phyloP scores from a whole-genome alignment of 2,797 vertebrate species.

The Phalloptychus januarius region DNA sequence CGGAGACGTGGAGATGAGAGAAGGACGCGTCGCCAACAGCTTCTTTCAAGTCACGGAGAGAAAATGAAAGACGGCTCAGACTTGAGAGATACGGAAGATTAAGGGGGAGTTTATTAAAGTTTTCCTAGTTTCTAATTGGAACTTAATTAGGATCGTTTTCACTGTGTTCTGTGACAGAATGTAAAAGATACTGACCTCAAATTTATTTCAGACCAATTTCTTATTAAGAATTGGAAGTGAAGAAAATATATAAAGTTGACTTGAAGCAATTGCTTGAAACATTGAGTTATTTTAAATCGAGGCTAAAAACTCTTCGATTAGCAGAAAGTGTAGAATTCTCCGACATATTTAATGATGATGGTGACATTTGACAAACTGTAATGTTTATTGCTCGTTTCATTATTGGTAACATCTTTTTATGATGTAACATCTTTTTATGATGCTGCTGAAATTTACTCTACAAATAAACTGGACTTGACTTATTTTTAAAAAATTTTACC shows the following conservation, averaged over 20 bases:
- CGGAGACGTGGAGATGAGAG: constrained; percentile 7
- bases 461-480: too few relatives aligned
- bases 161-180: not conserved
- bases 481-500: not conserved
- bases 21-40: not conserved
- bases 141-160: not conserved
- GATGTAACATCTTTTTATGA: too few relatives aligned
- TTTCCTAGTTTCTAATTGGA: not conserved
- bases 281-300: too few relatives aligned
- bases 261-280: not conserved
- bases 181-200: not conserved
- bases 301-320: too few relatives aligned
- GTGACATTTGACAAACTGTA: too few relatives aligned
- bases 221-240: not conserved
- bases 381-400: too few relatives aligned
- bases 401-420: too few relatives aligned
- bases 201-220: not conserved
- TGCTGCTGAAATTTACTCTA: too few relatives aligned
- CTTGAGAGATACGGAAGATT: not conserved
- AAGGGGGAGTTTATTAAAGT: not conserved
- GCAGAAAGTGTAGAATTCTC: too few relatives aligned
- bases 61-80: not conserved
- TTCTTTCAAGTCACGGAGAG: not conserved
- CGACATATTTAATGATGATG: too few relatives aligned
- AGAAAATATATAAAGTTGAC: not conserved